These are phyloP conservation scores for Cataglyphis albicans DNA, from an alignment of 2,888 invertebrate species.

Conservation along the genomic window DNA sequence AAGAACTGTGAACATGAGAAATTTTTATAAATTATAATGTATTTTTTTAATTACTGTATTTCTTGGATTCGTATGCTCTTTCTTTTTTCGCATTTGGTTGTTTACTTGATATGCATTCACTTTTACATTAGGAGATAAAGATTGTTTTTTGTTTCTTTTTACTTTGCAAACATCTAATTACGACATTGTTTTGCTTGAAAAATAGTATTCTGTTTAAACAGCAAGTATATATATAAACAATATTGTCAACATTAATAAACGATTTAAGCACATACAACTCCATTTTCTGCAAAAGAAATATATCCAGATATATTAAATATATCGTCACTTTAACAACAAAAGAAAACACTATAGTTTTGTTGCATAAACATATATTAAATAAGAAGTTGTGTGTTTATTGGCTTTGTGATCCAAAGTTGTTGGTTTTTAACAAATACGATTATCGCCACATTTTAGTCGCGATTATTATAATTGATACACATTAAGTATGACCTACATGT, in stretches of 20 bases:
- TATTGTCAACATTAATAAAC: constrained; percentile 48
- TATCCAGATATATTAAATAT: constrained; percentile 46
- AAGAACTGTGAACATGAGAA: not conserved
- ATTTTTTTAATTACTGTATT: not conserved
- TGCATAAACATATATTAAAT: constrained; percentile 64
- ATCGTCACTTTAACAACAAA: constrained; percentile 51
- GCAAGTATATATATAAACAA: constrained; percentile 30
- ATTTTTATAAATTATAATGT: not conserved
- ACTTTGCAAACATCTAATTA: constrained; percentile 38
- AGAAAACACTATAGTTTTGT: constrained; percentile 68
- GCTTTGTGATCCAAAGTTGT: constrained; percentile 78
- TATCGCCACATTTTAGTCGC: constrained; percentile 50
- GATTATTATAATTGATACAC: constrained; percentile 32
- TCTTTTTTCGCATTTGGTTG: constrained; percentile 38
- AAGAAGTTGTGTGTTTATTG: constrained; percentile 69
- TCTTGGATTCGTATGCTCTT: not conserved
- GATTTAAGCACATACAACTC: constrained; percentile 18
- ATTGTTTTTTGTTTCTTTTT: constrained; percentile 52
- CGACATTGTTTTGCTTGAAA: constrained; percentile 28
- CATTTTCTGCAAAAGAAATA: constrained; percentile 35
- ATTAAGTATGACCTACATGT: constrained; percentile 42
- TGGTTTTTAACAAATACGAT: constrained; percentile 74
- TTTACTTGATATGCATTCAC: constrained; percentile 60
- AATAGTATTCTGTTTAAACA: constrained; percentile 29
- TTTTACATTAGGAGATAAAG: constrained; percentile 60